Percentiles rank a stretch among this genome's conserved stretches.
These are phyloP conservation scores for Thereuonema tuberculata DNA, from an alignment of 1,140 invertebrate species.

Conservation along the genomic window DNA sequence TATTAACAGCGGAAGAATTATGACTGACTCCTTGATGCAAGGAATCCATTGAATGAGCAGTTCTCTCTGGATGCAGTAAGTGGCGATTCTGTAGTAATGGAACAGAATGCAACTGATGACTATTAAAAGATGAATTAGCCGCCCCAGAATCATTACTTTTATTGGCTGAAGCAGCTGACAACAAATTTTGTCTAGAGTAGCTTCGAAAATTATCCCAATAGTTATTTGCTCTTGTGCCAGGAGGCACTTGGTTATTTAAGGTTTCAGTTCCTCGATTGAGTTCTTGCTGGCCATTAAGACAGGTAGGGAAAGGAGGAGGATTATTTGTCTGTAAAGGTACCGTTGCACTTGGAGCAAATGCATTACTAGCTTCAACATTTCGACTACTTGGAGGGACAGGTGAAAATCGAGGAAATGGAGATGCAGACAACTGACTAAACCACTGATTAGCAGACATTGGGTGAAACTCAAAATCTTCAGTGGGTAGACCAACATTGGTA, in stretches of 20 bases:
- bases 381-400: background rate
- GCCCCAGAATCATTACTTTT: no score
- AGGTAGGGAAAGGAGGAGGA: no score
- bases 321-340: no score
- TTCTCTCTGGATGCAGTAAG: no score
- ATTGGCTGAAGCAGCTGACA: slow-evolving; percentile 41
- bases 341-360: background rate
- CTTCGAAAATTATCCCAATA: slow-evolving; percentile 81
- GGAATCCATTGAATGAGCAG: no score
- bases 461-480: background rate
- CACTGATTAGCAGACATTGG: background rate
- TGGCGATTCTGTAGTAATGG: background rate
- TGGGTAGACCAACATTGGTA: background rate
- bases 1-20: no score
- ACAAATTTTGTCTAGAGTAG: slow-evolving; percentile 68
- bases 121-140: no score
- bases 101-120: background rate
- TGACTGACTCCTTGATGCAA: no score
- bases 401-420: background rate
- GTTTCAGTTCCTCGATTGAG: slow-evolving; percentile 14
- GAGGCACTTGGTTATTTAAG: slow-evolving; percentile 71
- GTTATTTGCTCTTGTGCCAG: slow-evolving; percentile 72
- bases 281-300: background rate
- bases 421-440: background rate
- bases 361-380: background rate